A percentile compares a stretch with the other conserved stretches of the same genome.
Evolutionary conservation across 2,888 invertebrate genomes (phyloP).

Genomic region (Branchipolynoe longqiensis): DNA sequence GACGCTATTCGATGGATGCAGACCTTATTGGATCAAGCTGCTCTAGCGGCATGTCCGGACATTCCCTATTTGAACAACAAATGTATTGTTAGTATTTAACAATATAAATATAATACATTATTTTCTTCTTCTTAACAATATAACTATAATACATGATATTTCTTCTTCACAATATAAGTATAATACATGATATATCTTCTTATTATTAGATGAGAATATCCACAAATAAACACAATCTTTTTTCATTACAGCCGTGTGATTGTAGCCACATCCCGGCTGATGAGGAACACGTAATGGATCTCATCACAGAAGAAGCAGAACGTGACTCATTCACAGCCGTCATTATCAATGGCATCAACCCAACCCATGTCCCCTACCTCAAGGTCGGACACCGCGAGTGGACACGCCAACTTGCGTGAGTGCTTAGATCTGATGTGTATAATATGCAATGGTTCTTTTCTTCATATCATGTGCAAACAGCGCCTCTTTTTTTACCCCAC

Average conservation of each 20-base stretch:
- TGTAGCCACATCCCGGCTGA: slow-evolving; percentile 74
- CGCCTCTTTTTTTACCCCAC: not conserved
- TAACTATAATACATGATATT: too few relatives aligned
- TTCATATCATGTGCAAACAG: not conserved
- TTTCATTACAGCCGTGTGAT: slow-evolving; percentile 76
- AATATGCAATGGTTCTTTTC: too few relatives aligned
- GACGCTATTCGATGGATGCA: too few relatives aligned
- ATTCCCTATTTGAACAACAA: too few relatives aligned
- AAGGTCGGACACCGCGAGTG: slow-evolving; percentile 76
- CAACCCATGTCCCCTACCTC: slow-evolving; percentile 78
- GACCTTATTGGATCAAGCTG: too few relatives aligned
- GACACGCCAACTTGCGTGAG: slow-evolving; percentile 80
- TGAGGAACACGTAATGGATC: slow-evolving; percentile 74
- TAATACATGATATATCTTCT: too few relatives aligned
- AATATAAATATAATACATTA: too few relatives aligned
- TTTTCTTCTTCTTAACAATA: too few relatives aligned
- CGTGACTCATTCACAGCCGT: slow-evolving; percentile 80
- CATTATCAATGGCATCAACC: slow-evolving; percentile 77
- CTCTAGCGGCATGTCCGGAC: too few relatives aligned
- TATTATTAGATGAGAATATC: too few relatives aligned
- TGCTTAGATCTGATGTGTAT: not conserved
- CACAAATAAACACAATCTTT: not conserved
- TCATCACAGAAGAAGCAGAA: slow-evolving; percentile 75
- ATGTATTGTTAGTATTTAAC: too few relatives aligned
- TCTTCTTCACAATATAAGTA: too few relatives aligned